Base-by-base conservation (phyloP, 2,888 invertebrate genomes). In the Aradus depressus region DNA sequence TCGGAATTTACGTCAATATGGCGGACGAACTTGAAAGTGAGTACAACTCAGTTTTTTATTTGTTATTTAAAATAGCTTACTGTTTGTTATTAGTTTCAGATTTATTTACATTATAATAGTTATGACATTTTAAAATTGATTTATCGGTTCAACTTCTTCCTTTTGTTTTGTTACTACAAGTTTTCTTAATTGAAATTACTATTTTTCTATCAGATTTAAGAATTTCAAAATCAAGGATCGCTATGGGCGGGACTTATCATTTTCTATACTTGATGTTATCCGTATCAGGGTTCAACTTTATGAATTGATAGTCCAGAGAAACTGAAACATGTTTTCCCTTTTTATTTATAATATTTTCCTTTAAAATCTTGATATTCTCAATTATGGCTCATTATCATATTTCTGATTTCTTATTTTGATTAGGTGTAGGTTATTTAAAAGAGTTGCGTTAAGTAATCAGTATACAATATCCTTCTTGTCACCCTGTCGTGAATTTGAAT, bases 1-100 rank as follows among this genome's bases (percentile, higher is more conserved):
- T 34, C 38, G 18, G 28, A 47, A 38, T 47, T 47, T 34, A 43
- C 45, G 26, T 48, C 41, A 82, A 82, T 72, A 83, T 83, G 82
- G 82, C 82, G 78, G 80, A 81, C 74, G 74, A 76, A 76, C 77
- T 79, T 74, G 79, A 81, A 80, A 80, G 81, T 81, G 75, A 80
- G 80, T 79, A n/a, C 22, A 22, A 23, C 48, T 28, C 19, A 23
- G 26, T 50, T 39, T 39, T 34, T 32, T 41, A 16, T 45, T 25
- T 23, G 26, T 41, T 16, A 37, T 49, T 52, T 45, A 42, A 32
- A 31, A 25, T 38, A n/a, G n/a, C n/a, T n/a, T n/a, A n/a, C n/a
- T n/a, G n/a, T n/a, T n/a, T n/a, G n/a, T n/a, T n/a, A n/a, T n/a
- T n/a, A n/a, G n/a, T n/a, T n/a, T n/a, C n/a, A n/a, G n/a, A n/a